A percentile compares a stretch with the other conserved stretches of the same genome.
Conservation (phyloP, 1,140 invertebrate genomes). For the Eueides isabella region DNA sequence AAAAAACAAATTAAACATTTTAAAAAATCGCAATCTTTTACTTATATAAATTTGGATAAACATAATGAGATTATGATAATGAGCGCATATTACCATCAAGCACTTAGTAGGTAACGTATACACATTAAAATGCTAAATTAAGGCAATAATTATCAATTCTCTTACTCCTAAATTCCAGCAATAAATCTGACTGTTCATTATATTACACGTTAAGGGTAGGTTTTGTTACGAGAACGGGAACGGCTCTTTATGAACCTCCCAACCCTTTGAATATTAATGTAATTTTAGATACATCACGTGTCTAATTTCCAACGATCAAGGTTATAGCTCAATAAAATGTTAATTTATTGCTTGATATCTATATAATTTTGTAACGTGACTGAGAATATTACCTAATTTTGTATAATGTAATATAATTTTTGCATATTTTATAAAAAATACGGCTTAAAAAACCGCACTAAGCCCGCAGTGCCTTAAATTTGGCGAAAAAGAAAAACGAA, state of each 20-base stretch:
- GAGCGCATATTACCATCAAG: neutral
- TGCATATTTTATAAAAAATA: neutral
- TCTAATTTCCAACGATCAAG: constrained; percentile 7
- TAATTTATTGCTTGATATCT: neutral
- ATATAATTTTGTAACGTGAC: neutral
- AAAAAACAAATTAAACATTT: no score
- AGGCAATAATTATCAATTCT: neutral
- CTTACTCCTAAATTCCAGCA: neutral
- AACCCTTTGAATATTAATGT: constrained; percentile 22
- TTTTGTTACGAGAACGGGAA: constrained; percentile 19
- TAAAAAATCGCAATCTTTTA: no score
- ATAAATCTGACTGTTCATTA: constrained; percentile 14
- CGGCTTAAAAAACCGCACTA: no score
- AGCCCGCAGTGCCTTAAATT: no score
- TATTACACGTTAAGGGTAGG: constrained; percentile 17
- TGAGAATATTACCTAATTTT: neutral
- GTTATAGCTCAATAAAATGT: constrained; percentile 16
- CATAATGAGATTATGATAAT: neutral
- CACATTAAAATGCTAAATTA: neutral
- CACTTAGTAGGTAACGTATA: neutral
- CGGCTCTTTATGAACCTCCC: neutral
- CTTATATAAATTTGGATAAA: neutral
- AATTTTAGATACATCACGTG: constrained; percentile 17
- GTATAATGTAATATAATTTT: neutral
- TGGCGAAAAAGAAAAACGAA: no score